Base-by-base conservation (phyloP, 2,113 vertebrate genomes). In the Psilopsiagon aurifrons region DNA sequence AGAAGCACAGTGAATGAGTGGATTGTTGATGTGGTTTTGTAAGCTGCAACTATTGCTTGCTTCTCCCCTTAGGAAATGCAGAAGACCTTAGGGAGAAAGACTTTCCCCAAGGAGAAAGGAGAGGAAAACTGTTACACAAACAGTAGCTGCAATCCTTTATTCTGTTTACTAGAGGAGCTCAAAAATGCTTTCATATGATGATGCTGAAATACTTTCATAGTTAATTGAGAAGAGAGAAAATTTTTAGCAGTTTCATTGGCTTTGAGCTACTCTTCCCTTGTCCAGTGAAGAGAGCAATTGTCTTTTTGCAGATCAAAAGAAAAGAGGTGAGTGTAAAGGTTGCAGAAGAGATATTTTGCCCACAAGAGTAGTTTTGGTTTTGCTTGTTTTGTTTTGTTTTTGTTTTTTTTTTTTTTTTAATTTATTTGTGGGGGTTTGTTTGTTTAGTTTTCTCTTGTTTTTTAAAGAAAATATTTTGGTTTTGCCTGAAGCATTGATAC, bases 1-100 rank as follows among this genome's bases (percentile, higher is more conserved):
- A 2, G 13, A 23, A 55, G 9, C 33, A 17, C 0, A 2, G 16
- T 37, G 8, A 35, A 12, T 2, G 5, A 78, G 25, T 11, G 29
- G 16, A 37, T 31, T 88, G 73, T 35, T 77, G 52, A 16, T 63
- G 10, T 17, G 63, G 37, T 10, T 68, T 33, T 46, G 31, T 35
- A 20, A 76, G 11, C n/a, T 91, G 12, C n/a, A 44, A 6, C 1
- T 4, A 31, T 49, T 3, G 0, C 35, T 62, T 68, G 17, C 44
- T 47, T 82, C 16, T 73, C 16, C 23, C n/a, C 16, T 55, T 13
- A 9, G 27, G 16, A 59, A 79, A 70, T 7, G n/a, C 10, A 66
- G 62, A 33, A 84, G 8, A 51, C 13, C 14, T 24, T 18, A 78
- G 51, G 33, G 43, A 82, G 54, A 59, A 81, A 46, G 9, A 13